Conservation (phyloP, 2,797 vertebrate species). For the Rhabdophis nuchalis region DNA sequence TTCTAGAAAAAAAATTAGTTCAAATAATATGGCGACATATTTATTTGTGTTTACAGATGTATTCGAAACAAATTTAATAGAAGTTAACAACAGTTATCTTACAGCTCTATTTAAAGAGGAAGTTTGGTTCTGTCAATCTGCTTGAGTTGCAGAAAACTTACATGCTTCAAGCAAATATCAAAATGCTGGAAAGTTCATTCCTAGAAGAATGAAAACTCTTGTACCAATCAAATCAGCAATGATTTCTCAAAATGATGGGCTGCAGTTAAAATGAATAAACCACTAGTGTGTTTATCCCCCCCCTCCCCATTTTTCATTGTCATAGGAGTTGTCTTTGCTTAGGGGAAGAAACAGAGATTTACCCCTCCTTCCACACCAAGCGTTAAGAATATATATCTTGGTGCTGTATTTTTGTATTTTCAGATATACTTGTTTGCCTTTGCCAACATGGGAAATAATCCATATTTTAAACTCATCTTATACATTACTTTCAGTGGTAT, state of each 20-base stretch:
- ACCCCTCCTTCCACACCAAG: no score
- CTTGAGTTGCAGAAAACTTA: background rate
- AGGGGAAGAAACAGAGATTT: background rate
- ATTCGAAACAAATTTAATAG: background rate
- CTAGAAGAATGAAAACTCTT: conserved; percentile 44
- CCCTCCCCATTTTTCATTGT: background rate
- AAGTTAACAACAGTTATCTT: background rate
- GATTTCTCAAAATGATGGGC: conserved; percentile 44
- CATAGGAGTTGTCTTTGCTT: conserved; percentile 4
- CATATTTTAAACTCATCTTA: background rate
- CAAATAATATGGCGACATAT: background rate
- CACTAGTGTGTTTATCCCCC: conserved; percentile 6
- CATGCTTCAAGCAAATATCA: background rate
- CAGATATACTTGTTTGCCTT: background rate
- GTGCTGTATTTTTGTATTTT: background rate
- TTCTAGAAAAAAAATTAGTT: background rate
- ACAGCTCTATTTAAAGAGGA: background rate
- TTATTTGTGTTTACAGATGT: background rate
- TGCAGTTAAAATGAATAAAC: conserved; percentile 38
- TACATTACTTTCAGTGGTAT: background rate
- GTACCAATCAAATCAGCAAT: conserved; percentile 44
- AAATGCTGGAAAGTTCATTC: conserved; percentile 38
- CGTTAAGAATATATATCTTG: background rate
- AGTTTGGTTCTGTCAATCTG: background rate
- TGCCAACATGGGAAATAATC: background rate